A percentile compares a stretch with the other conserved stretches of the same genome.
Conservation (phyloP, 2,113 vertebrate genomes). For the Ivindomyrus marchei region DNA sequence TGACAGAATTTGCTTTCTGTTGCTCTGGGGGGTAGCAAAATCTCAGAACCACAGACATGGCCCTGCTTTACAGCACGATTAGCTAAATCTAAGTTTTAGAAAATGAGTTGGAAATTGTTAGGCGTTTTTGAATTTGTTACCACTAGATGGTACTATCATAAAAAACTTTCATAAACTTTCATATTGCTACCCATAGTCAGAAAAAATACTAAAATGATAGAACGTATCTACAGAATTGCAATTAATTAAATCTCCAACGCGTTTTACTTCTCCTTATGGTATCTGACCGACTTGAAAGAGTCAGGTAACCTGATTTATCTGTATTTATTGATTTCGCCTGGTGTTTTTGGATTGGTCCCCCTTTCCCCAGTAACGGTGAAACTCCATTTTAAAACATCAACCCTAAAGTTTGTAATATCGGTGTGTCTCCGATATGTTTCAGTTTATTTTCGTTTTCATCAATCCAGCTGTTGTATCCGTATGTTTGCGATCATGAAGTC, state of each 20-base stretch:
- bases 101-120: neutral
- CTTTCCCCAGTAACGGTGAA: neutral
- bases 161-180: neutral
- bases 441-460: neutral
- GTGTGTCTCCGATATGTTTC: neutral
- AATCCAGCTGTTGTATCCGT: neutral
- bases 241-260: neutral
- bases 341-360: neutral
- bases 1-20: neutral
- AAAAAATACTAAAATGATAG: neutral
- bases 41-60: neutral
- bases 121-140: neutral
- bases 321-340: neutral
- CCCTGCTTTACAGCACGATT: neutral
- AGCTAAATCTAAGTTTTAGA: neutral
- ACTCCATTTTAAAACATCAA: neutral
- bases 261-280: neutral
- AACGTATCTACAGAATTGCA: neutral
- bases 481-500: neutral
- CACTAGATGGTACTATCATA: neutral
- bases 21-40: neutral
- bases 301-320: neutral
- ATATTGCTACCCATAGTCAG: neutral
- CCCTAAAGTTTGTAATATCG: neutral
- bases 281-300: neutral